Evolutionary conservation across 2,797 vertebrate species (phyloP).

Genomic region (Artibeus jamaicensis): DNA sequence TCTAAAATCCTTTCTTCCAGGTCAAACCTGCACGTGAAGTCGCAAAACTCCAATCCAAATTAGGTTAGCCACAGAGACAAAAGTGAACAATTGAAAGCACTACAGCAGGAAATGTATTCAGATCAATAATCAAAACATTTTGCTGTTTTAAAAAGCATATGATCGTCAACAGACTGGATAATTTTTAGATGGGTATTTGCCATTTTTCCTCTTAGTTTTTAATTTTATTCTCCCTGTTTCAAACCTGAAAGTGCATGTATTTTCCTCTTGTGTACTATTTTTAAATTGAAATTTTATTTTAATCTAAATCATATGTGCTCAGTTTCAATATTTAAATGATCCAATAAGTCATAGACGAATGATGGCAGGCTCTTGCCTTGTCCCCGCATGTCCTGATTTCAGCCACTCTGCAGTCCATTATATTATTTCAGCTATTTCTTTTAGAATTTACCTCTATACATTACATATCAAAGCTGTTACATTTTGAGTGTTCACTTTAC

Average conservation of each 20-base stretch:
- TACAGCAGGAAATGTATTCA: background rate
- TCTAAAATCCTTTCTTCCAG: background rate
- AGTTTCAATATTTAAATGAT: constrained; percentile 16
- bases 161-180: background rate
- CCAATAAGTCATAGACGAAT: background rate
- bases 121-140: background rate
- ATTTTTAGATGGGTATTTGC: background rate
- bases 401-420: background rate
- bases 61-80: background rate
- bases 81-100: background rate
- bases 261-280: background rate
- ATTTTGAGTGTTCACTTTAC: background rate
- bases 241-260: background rate
- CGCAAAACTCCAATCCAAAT: background rate
- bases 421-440: background rate
- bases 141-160: background rate
- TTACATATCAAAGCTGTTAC: background rate
- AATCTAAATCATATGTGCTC: background rate
- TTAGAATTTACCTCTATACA: background rate
- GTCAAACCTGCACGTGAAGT: background rate
- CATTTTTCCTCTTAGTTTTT: background rate
- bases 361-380: background rate
- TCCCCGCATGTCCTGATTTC: background rate
- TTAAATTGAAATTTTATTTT: background rate
- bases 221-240: background rate